These are phyloP conservation scores for Sapayoa aenigma DNA, from an alignment of 2,113 vertebrate species.

Conservation along the genomic window DNA sequence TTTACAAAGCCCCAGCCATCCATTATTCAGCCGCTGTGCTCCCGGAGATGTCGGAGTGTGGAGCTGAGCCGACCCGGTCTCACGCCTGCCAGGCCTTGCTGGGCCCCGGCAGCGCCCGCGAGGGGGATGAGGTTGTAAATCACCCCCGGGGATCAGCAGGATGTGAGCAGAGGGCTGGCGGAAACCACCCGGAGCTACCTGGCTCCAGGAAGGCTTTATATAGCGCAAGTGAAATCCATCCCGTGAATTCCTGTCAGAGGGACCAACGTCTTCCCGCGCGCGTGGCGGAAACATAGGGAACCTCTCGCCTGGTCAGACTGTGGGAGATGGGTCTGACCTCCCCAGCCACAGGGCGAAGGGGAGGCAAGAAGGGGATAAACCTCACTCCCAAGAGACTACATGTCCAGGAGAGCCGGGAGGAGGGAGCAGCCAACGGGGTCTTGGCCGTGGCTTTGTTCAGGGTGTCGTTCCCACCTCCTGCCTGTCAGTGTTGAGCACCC, in stretches of 20 bases:
- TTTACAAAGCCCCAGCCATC: conserved; percentile 57
- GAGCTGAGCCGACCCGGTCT: not conserved
- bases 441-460: not conserved
- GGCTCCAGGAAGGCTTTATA: conserved; percentile 47
- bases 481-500: not conserved
- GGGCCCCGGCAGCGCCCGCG: not conserved
- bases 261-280: not conserved
- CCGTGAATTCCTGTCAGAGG: conserved; percentile 25
- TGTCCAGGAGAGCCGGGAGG: not conserved
- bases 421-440: not conserved
- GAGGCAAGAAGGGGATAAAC: not conserved
- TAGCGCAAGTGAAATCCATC: not conserved
- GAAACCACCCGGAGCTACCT: conserved; percentile 12
- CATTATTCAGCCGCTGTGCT: conserved; percentile 59
- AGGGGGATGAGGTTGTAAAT: not conserved
- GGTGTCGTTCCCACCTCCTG: accelerated
- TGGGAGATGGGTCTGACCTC: not conserved
- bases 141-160: not conserved
- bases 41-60: not conserved
- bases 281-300: not conserved
- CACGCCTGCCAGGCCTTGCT: not conserved
- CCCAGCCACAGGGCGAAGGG: accelerated
- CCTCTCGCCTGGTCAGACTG: not conserved
- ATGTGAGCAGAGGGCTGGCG: not conserved
- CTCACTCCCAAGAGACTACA: not conserved